These are phyloP conservation scores for Monopterus albus DNA, from an alignment of 2,113 vertebrate species.

Conservation along the genomic window DNA sequence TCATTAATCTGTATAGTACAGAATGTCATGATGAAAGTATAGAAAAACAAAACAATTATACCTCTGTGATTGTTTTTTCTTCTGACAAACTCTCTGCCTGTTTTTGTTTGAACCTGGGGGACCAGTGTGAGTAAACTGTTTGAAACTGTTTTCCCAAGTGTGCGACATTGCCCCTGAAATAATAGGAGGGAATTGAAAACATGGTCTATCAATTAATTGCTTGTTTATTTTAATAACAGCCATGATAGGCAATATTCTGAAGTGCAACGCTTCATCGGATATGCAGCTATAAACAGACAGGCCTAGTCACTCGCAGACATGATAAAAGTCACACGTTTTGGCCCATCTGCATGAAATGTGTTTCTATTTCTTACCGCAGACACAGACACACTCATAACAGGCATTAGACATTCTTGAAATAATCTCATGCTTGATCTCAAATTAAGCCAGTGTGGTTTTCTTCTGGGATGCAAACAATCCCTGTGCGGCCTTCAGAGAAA, in stretches of 20 bases:
- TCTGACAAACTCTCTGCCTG: slow-evolving; percentile 43
- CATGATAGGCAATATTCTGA: slow-evolving; percentile 65
- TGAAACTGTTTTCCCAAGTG: slow-evolving; percentile 55
- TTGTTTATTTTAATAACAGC: slow-evolving; percentile 77
- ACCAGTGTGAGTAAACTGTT: slow-evolving; percentile 53
- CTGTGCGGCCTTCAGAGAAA: slow-evolving; percentile 15
- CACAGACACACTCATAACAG: slow-evolving; percentile 5
- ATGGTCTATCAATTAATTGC: slow-evolving; percentile 74
- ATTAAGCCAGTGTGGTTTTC: slow-evolving; percentile 6
- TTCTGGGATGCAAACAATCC: not conserved
- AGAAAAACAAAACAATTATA: slow-evolving; percentile 67
- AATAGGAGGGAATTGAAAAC: slow-evolving; percentile 67
- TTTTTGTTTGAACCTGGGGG: slow-evolving; percentile 50
- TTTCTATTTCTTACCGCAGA: slow-evolving; percentile 1
- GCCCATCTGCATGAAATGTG: slow-evolving; percentile 2
- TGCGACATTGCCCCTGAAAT: slow-evolving; percentile 48
- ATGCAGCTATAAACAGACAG: slow-evolving; percentile 48
- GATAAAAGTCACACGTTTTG: slow-evolving; percentile 13
- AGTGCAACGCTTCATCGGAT: slow-evolving; percentile 56
- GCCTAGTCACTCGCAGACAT: slow-evolving; percentile 8
- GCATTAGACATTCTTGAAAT: no score
- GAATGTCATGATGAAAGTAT: slow-evolving; percentile 34
- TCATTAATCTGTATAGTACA: slow-evolving; percentile 56
- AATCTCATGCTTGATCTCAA: slow-evolving; percentile 22
- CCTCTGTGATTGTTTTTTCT: slow-evolving; percentile 46